Base-by-base conservation (phyloP, 2,113 vertebrate species). In the Origma solitaria region DNA sequence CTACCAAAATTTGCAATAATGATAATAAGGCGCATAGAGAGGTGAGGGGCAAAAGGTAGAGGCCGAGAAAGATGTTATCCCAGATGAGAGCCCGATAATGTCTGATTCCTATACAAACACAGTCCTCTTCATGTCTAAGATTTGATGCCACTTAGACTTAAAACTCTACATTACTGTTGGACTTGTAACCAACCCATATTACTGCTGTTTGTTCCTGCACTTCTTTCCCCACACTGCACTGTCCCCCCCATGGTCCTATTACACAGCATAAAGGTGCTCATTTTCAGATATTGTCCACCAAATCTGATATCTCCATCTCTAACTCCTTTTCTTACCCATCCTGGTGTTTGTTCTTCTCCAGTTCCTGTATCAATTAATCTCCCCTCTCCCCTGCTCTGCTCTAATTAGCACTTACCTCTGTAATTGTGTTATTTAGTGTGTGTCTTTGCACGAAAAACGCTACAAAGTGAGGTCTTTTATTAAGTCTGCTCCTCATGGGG, bases 71-170 rank as follows among this genome's bases (percentile, higher is more conserved):
- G 7, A 49, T 30, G 17, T 11, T 31, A 78, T 35, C 21, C 76
- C 30, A 44, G 18, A 25, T 38, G 14, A 78, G 76, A 76, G 73
- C 10, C 38, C 37, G 18, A 12, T 60, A 35, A 19, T 47, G 5
- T 13, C 56, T 33, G 7, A 19, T 28, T 82, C 56, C 45, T 47
- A 28, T 16, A 44, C 35, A 44, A 53, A 82, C 35, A 37, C 16
- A 57, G 10, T 54, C 6, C 15, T 70, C 30, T 54, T 44, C 0
- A 0, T 11, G 7, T 16, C 20, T 7, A 37, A 35, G 20, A 3
- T 65, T 79, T 72, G 76, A 35, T 5, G 1, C 18, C 16, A 64
- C 17, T 70, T 35, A 47, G 44, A 38, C 87, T 72, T 82, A 57
- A 65, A 95, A 54, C 10, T 49, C 53, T 45, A 1, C 28, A 22